Base-by-base conservation (phyloP, 37 sponge, comb jelly and placozoan genomes). In the Corticium candelabrum region DNA sequence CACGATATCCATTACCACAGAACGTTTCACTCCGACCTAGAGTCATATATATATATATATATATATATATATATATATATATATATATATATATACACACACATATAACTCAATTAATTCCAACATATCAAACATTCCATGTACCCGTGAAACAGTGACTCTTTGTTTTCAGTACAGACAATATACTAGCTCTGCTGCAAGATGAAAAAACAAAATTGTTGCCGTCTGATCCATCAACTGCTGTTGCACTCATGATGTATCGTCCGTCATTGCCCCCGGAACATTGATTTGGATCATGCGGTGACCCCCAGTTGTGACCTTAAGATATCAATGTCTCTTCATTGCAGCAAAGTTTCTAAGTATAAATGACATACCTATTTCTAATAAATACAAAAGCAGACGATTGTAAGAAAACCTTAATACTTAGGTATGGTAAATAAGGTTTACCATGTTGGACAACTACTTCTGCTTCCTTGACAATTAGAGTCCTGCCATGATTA, bases 271-370 rank as follows among this genome's bases (percentile, higher is more conserved):
- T 50, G 11, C 62, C 62, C 15, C 62, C 21, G 15, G 11, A 21
- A 50, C 62, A 50, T 21, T 11, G 21, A 27, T 50, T 11, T 11
- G 62, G 21, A 50, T 50, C 62, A 21, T 50, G 62, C 11, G 62
- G 62, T 27, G 62, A 50, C 11, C 62, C 62, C 62, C 62, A 50
- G 62, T 50, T 50, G 21, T 50, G 62, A 50, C 62, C 62, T 50
- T 27, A 21, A n/a, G n/a, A n/a, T n/a, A n/a, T n/a, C n/a, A n/a
- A n/a, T n/a, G n/a, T n/a, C n/a, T n/a, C n/a, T n/a, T n/a, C n/a
- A n/a, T n/a, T n/a, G n/a, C n/a, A n/a, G n/a, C n/a, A n/a, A n/a
- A n/a, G n/a, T n/a, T n/a, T n/a, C n/a, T n/a, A n/a, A n/a, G n/a
- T n/a, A n/a, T n/a, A n/a, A n/a, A n/a, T n/a, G n/a, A n/a, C n/a